phyloP scores from a whole-genome alignment of 2,113 vertebrate genomes.

The Rafetus swinhoei region DNA sequence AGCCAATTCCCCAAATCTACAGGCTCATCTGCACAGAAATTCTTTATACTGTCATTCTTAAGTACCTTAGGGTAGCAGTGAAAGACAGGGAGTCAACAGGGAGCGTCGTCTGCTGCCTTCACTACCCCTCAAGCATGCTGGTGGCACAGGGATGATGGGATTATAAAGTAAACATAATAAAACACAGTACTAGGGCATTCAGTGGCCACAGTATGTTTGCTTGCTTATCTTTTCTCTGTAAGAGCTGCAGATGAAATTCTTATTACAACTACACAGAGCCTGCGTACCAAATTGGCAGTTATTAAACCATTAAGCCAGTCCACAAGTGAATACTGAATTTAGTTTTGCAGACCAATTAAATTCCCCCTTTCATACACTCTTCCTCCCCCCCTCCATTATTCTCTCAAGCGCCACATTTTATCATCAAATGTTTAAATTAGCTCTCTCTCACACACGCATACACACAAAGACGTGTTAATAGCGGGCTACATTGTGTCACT shows the following conservation, averaged over 20 bases:
- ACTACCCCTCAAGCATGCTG: constrained; percentile 80
- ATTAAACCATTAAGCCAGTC: constrained; percentile 74
- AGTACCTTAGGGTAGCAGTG: constrained; percentile 82
- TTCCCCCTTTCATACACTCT: constrained; percentile 8
- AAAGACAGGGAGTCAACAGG: constrained; percentile 80
- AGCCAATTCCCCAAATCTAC: constrained; percentile 82
- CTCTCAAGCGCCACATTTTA: constrained; percentile 56
- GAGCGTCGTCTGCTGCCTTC: constrained; percentile 72
- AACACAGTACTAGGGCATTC: constrained; percentile 75
- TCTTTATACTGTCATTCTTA: constrained; percentile 87
- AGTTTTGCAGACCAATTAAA: constrained; percentile 67
- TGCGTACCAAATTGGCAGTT: constrained; percentile 63
- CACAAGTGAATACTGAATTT: constrained; percentile 66
- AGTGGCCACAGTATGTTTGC: constrained; percentile 71
- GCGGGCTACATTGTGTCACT: constrained; percentile 34
- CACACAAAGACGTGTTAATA: constrained; percentile 43
- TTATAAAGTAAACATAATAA: constrained; percentile 85
- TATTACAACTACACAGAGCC: constrained; percentile 58
- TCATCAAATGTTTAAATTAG: constrained; percentile 66
- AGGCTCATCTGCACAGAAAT: constrained; percentile 83
- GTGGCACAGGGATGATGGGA: constrained; percentile 78
- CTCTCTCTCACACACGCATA: background rate
- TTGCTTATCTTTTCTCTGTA: constrained; percentile 64
- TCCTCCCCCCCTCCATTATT: background rate
- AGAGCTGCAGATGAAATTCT: constrained; percentile 65